Base-by-base conservation (phyloP, 2,113 vertebrate species). In the Capreolus pygargus region DNA sequence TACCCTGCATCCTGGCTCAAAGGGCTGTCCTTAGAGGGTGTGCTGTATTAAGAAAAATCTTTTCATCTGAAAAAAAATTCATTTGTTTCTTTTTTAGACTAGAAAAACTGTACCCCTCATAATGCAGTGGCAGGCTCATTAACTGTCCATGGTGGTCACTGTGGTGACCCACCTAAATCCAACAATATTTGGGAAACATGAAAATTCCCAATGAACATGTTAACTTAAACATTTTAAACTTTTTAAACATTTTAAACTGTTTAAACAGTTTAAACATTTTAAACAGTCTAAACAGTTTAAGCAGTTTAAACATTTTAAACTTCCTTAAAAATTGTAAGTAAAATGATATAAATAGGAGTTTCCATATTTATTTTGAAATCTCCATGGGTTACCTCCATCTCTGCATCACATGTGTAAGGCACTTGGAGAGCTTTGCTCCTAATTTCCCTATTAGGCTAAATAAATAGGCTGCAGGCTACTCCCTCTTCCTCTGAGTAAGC, bases 331-430 rank as follows among this genome's bases (percentile, higher is more conserved):
- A 6, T 28, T 33, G 28, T 47, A 76, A 6, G 21, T 11, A 33
- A 96, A 61, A 58, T 28, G 6, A 57, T 57, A 54, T 50, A 93
- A 81, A n/a, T 17, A n/a, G 39, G 84, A 90, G 28, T 70, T 52
- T 15, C 7, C 14, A 13, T 27, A 43, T 87, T 19, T 57, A 2
- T 92, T 89, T 92, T 36, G 8, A 81, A 61, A 81, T 39, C 12
- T 15, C 47, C 33, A 0, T 36, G 2, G 16, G 60, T 55, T 12
- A 27, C 36, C 47, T 57, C 16, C 30, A 21, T 39, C 6, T 33
- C 15, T 30, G 36, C 30, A 45, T n/a, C 3, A 0, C 21, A 2
- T 10, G 25, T 23, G 7, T 47, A 16, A 2, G 3, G 6, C 6
- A 14, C 23, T 13, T 39, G 27, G 6, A 55, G 79, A 70, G 43